Base-by-base conservation (phyloP, 2,888 invertebrate species). In the Uropetala carovei region DNA sequence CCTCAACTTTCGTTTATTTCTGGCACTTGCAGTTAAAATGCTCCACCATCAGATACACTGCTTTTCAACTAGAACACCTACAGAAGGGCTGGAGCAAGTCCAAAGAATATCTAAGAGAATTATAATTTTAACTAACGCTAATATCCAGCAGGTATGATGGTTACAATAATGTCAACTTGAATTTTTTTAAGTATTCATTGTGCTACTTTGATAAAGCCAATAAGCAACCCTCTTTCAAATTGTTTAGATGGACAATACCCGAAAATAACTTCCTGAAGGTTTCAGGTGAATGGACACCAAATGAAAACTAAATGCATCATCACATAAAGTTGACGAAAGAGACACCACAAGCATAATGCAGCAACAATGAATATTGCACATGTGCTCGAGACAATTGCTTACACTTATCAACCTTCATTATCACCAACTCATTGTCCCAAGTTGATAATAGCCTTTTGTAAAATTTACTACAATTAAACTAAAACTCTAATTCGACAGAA, bases 11-110 rank as follows among this genome's bases (percentile, higher is more conserved):
- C 56, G 11, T 89, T 64, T 30, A 56, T 89, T 89, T 89, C 89
- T 89, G 89, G 89, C 89, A 89, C 89, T 89, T 89, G 89, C 89
- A 89, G 89, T 64, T 89, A 89, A 64, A 89, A 89, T 89, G 64
- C 89, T 89, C 64, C 89, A 89, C 89, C 89, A 89, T 64, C 89
- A 89, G 43, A 43, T 60, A 89, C 89, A 89, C 43, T 89, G 89
- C 64, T 89, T 89, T 89, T 58, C 89, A 60, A 89, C 89, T 64
- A 89, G 30, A 43, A 68, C 43, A 68, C 60, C 89, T 89, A 89
- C 64, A 68, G 43, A 60, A 89, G 89, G 89, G 89, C 60, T 89
- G 89, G 89, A 89, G 89, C 89, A 89, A 68, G 89, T 89, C 89
- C 89, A 89, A 89, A 89, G 89, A 89, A 89, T 64, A 89, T 89